These are phyloP conservation scores for Syngnathus acus DNA, from an alignment of 2,797 vertebrate genomes.

Conservation along the genomic window DNA sequence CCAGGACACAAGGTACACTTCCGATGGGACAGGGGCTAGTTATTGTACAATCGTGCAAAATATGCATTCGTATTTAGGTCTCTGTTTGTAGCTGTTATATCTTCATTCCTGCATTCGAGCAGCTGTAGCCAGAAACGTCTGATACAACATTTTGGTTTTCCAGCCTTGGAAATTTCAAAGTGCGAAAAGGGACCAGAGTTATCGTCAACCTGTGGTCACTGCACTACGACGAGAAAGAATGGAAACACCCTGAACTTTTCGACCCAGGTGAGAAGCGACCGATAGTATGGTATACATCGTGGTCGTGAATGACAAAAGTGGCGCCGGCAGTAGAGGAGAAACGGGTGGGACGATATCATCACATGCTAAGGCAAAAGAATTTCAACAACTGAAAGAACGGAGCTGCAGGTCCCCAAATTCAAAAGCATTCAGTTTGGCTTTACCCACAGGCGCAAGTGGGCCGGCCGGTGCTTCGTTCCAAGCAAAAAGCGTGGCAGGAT, in stretches of 20 bases:
- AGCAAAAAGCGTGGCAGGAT: no score
- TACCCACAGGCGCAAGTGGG: no score
- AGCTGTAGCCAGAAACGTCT: no score
- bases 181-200: constrained; percentile 80
- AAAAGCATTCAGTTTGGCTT: no score
- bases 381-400: not conserved
- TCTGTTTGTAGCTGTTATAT: not conserved
- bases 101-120: no score
- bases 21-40: no score
- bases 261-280: constrained; percentile 73
- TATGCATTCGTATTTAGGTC: no score
- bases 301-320: not conserved
- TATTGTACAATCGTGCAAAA: no score
- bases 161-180: constrained; percentile 81
- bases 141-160: not conserved
- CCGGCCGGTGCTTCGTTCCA: no score
- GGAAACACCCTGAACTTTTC: constrained; percentile 80
- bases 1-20: constrained; percentile 76
- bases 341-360: not conserved
- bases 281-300: not conserved
- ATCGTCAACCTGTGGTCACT: constrained; percentile 91
- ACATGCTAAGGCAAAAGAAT: not conserved
- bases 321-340: not conserved
- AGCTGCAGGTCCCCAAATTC: no score
- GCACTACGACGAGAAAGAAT: constrained; percentile 84